A percentile compares a stretch with the other conserved stretches of the same genome.
These are phyloP conservation scores for Falco punctatus DNA, from an alignment of 2,113 vertebrate genomes.

Conservation along the genomic window DNA sequence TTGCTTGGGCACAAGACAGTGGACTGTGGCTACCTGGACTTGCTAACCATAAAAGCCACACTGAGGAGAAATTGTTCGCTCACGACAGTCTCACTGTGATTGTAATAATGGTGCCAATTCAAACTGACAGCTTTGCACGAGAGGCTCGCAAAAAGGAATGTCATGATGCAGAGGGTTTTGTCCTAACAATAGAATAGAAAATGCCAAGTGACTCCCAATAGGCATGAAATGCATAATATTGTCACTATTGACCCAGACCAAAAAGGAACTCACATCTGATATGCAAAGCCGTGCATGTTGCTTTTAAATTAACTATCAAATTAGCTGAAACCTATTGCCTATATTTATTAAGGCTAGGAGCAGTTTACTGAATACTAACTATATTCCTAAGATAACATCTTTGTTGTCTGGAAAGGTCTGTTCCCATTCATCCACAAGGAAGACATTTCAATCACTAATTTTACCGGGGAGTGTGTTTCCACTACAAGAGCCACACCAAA, in stretches of 20 bases:
- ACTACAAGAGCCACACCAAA: background rate
- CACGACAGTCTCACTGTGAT: background rate
- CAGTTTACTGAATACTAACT: background rate
- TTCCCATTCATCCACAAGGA: background rate
- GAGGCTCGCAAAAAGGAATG: background rate
- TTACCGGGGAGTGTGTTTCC: background rate
- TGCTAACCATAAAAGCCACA: background rate
- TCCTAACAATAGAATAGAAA: background rate
- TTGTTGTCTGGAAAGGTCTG: background rate
- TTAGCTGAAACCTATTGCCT: constrained; percentile 17
- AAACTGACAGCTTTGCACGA: background rate
- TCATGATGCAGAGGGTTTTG: background rate
- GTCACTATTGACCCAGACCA: background rate
- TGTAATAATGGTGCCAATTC: background rate
- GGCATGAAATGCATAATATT: background rate
- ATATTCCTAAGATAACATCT: background rate
- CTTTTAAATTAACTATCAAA: constrained; percentile 33
- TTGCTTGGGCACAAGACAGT: background rate
- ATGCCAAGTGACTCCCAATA: background rate
- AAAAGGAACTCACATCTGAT: background rate
- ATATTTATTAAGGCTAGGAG: background rate
- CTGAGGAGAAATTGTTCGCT: background rate
- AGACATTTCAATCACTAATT: background rate
- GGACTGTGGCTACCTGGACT: background rate
- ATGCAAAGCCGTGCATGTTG: background rate